Conservation (phyloP, 2,113 vertebrate species). For the Sebastes fasciatus region DNA sequence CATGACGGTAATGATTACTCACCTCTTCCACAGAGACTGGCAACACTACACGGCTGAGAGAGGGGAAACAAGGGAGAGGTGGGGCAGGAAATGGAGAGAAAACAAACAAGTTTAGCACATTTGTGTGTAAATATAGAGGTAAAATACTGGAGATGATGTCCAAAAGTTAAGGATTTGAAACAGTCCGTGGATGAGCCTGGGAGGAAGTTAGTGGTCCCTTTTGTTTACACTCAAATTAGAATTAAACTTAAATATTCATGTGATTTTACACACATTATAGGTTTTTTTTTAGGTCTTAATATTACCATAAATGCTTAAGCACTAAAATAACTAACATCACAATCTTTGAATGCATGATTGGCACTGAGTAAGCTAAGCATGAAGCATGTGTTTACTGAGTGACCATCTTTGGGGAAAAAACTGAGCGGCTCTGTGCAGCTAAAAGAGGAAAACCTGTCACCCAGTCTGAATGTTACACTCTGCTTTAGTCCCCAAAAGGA, state of each 20-base stretch:
- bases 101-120: slow-evolving; percentile 7
- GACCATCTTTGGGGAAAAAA: slow-evolving; percentile 26
- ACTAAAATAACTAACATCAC: neutral
- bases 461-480: neutral
- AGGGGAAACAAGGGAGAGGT: slow-evolving; percentile 26
- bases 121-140: neutral
- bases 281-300: neutral
- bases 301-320: neutral
- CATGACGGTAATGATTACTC: slow-evolving; percentile 63
- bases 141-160: neutral
- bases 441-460: neutral
- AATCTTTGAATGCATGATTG: neutral
- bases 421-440: neutral
- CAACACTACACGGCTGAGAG: slow-evolving; percentile 92
- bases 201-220: neutral
- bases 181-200: neutral
- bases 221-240: no score
- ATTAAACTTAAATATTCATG: neutral
- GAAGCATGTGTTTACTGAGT: neutral
- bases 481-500: neutral
- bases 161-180: neutral
- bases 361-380: neutral
- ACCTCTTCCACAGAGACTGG: slow-evolving; percentile 98
- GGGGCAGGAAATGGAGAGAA: slow-evolving; percentile 16
- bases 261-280: neutral